Evolutionary conservation across 37 sponge, comb jelly and placozoan species (phyloP).

Genomic region (Oopsacas minuta): DNA sequence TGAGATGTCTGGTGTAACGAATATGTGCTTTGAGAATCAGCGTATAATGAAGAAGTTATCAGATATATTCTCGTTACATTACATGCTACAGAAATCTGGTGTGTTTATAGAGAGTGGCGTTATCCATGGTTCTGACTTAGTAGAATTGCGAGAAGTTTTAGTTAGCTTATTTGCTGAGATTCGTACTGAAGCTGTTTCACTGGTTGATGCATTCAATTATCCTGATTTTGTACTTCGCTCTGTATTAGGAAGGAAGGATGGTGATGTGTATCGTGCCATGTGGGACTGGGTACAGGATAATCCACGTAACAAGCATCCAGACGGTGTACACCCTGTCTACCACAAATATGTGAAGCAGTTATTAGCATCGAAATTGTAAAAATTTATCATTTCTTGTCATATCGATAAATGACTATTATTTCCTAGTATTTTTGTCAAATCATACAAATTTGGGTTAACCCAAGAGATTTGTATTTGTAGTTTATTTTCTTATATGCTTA

Average conservation of each 20-base stretch:
- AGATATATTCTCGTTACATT: background rate
- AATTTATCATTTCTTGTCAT: no score
- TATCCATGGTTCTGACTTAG: background rate
- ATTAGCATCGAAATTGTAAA: background rate
- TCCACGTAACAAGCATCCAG: background rate
- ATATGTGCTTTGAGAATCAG: background rate
- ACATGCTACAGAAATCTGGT: background rate
- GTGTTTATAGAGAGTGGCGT: background rate
- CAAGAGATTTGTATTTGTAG: background rate
- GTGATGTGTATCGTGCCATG: conserved; percentile 74
- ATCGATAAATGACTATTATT: no score
- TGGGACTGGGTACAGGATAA: conserved; percentile 54
- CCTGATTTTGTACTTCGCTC: conserved; percentile 65
- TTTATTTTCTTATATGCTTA: background rate
- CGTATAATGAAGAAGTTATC: background rate
- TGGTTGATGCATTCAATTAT: conserved; percentile 86
- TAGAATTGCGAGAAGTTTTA: background rate
- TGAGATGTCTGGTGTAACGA: background rate
- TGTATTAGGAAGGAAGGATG: conserved; percentile 76
- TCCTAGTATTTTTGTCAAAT: background rate
- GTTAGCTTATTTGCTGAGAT: background rate
- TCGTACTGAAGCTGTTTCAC: conserved; percentile 65
- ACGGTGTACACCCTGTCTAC: background rate
- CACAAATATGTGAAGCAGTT: background rate
- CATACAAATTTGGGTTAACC: background rate